These are phyloP conservation scores for Phalangium opilio DNA, from an alignment of 2,888 invertebrate genomes.

Conservation along the genomic window DNA sequence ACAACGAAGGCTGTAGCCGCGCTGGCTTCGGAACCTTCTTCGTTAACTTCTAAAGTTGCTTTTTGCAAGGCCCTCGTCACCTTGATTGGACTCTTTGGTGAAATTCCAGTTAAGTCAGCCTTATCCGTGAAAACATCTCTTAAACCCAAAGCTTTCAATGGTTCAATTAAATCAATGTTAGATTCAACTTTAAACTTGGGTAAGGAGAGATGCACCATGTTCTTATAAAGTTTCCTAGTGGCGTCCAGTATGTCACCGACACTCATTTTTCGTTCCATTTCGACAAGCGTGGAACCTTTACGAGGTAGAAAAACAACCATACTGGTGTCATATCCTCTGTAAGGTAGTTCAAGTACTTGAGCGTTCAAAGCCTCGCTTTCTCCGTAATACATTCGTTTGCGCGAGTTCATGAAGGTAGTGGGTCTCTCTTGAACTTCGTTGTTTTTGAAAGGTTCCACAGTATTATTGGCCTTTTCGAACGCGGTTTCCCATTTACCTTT, in stretches of 20 bases:
- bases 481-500: neutral
- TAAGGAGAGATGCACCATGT: neutral
- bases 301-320: neutral
- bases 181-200: constrained; percentile 1
- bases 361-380: neutral
- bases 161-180: neutral
- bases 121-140: constrained; percentile 39
- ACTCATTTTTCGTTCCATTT: neutral
- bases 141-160: constrained; percentile 35
- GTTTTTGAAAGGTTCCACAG: neutral
- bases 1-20: constrained; percentile 24
- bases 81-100: constrained; percentile 30
- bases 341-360: neutral
- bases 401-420: neutral
- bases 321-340: neutral
- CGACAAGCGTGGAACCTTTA: neutral
- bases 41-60: constrained; percentile 39
- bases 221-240: neutral
- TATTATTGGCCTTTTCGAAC: neutral
- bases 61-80: constrained; percentile 42
- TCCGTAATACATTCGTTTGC: neutral
- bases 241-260: neutral
- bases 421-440: neutral
- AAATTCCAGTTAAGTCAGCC: constrained; percentile 44
- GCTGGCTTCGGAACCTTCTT: constrained; percentile 38